A percentile compares a stretch with the other conserved stretches of the same genome.
Conservation (phyloP, 2,888 invertebrate genomes). For the Cistogaster globosa region DNA sequence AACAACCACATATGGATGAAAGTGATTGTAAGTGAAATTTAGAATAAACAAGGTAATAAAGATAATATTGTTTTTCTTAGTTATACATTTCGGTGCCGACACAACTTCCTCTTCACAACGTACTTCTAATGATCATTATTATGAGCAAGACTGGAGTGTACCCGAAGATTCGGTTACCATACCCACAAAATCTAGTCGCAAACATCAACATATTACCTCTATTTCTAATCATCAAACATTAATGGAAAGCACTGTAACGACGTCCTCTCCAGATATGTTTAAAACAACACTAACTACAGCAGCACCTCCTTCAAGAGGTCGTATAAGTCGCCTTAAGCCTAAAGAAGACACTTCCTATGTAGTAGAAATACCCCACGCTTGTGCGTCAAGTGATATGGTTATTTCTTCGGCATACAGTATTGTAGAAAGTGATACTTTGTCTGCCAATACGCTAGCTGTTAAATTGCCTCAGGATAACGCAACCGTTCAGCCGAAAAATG, state of each 20-base stretch:
- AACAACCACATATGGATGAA: conserved; percentile 83
- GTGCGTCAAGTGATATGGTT: conserved; percentile 42
- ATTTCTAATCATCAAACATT: conserved; percentile 36
- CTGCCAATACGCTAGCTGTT: conserved; percentile 65
- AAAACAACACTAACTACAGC: conserved; percentile 42
- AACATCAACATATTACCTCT: conserved; percentile 65
- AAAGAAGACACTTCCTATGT: conserved; percentile 79
- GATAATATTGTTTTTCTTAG: conserved; percentile 15
- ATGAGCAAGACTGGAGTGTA: conserved; percentile 80
- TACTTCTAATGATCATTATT: conserved; percentile 79
- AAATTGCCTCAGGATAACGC: conserved; percentile 62
- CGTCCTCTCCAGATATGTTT: conserved; percentile 8
- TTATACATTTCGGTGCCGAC: conserved; percentile 64
- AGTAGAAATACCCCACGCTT: conserved; percentile 72
- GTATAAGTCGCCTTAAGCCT: conserved; percentile 79
- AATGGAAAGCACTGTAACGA: conserved; percentile 46
- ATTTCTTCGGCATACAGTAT: conserved; percentile 63
- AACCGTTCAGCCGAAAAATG: conserved; percentile 25
- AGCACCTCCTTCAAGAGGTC: conserved; percentile 74
- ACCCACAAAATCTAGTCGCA: conserved; percentile 72
- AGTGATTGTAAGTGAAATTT: conserved; percentile 74
- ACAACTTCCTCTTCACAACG: conserved; percentile 62
- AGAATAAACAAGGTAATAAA: background rate
- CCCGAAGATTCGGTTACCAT: conserved; percentile 69
- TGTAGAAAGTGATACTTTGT: conserved; percentile 56